Evolutionary conservation across 2,888 invertebrate genomes (phyloP).

Genomic region (Drosophila neonasuta): DNA sequence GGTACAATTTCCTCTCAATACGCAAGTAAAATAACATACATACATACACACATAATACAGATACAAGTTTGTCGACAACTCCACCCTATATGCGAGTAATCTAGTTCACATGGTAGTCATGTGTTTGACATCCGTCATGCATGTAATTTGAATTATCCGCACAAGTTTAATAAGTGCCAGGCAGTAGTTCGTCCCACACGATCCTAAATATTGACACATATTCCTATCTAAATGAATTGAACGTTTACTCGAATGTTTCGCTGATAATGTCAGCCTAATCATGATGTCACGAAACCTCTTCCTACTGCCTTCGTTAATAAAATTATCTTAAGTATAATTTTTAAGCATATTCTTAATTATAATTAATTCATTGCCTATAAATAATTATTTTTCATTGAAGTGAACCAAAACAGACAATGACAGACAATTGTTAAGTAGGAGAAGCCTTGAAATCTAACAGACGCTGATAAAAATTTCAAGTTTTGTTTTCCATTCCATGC

Average conservation of each 20-base stretch:
- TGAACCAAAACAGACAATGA: not conserved
- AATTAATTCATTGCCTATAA: not conserved
- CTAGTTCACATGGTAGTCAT: constrained; percentile 38
- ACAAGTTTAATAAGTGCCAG: constrained; percentile 61
- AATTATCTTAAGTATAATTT: not conserved
- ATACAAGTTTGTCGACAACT: constrained; percentile 26
- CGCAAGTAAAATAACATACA: not conserved
- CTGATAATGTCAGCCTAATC: constrained; percentile 38
- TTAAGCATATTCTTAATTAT: not conserved
- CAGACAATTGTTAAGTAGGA: constrained; percentile 7
- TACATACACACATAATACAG: not conserved
- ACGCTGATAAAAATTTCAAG: constrained; percentile 40
- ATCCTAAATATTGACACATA: not conserved
- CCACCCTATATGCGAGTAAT: constrained; percentile 47
- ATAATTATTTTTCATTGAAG: not conserved
- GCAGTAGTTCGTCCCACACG: not conserved
- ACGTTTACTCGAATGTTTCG: constrained; percentile 13
- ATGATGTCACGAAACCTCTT: constrained; percentile 2
- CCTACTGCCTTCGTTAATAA: not conserved
- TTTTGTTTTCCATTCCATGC: constrained; percentile 20
- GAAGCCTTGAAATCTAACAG: constrained; percentile 40
- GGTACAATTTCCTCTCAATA: constrained; percentile 49
- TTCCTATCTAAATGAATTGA: constrained; percentile 6
- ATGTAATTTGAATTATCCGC: constrained; percentile 62
- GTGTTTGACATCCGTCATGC: constrained; percentile 69